These are phyloP conservation scores for Halcyon badia DNA, from an alignment of 2,797 vertebrate genomes.

Conservation along the genomic window DNA sequence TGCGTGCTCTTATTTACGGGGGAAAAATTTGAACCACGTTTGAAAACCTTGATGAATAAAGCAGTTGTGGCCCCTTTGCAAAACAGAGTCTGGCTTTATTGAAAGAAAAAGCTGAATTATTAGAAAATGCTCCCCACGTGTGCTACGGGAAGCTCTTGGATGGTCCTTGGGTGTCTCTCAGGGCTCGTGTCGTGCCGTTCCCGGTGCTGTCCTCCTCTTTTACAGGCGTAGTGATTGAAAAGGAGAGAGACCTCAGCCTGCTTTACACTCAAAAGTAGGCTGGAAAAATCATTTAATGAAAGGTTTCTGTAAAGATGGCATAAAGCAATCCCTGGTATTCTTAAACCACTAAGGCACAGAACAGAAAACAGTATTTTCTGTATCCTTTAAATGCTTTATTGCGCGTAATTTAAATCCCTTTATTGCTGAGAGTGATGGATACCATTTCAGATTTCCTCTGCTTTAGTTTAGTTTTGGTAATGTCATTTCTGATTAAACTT, in stretches of 20 bases:
- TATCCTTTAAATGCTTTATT: neutral
- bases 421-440: neutral
- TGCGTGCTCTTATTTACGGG: neutral
- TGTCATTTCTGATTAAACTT: slow-evolving; percentile 45
- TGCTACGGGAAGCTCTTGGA: fast-evolving
- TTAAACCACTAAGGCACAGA: neutral
- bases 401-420: neutral
- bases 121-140: neutral
- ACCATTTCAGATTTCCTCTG: neutral
- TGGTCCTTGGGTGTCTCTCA: fast-evolving
- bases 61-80: neutral
- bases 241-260: no score
- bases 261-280: neutral
- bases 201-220: neutral
- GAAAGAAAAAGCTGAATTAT: neutral
- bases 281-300: neutral
- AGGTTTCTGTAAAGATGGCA: neutral
- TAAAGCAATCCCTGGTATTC: neutral
- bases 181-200: neutral
- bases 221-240: fast-evolving
- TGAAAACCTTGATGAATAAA: neutral
- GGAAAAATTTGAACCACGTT: neutral
- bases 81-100: neutral
- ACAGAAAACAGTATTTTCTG: neutral
- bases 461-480: neutral